Conservation (phyloP, 2,888 invertebrate species). For the Leptinotarsa juncta region DNA sequence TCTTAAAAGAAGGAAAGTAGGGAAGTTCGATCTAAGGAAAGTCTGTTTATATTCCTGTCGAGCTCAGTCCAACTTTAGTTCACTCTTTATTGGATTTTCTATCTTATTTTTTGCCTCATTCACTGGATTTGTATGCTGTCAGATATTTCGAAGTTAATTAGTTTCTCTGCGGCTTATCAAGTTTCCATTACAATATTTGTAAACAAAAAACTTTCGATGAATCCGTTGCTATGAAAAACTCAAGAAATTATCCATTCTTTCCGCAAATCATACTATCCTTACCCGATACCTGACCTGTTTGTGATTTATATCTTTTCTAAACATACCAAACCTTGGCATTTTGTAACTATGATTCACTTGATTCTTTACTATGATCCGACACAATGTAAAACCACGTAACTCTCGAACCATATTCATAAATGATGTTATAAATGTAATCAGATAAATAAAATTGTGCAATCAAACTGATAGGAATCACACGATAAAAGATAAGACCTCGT, state of each 20-base stretch:
- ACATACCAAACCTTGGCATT: no score
- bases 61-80: conserved; percentile 30
- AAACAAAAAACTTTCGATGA: conserved; percentile 25
- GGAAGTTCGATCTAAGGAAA: conserved; percentile 26
- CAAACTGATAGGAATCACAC: no score
- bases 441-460: no score
- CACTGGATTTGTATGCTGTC: conserved; percentile 46
- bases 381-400: no score
- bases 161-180: conserved; percentile 33
- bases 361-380: no score
- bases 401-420: no score
- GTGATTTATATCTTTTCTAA: background rate
- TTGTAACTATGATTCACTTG: no score
- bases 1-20: conserved; percentile 24
- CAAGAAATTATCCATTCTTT: background rate
- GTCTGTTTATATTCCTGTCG: conserved; percentile 33
- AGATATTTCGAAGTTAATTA: conserved; percentile 42
- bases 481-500: no score
- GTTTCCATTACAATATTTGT: conserved; percentile 28
- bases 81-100: conserved; percentile 21
- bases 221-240: background rate
- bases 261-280: background rate
- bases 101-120: conserved; percentile 33
- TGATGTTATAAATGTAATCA: no score
- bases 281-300: background rate